phyloP scores from a whole-genome alignment of 2,797 vertebrate genomes.

The Sphenopsis melanotis region DNA sequence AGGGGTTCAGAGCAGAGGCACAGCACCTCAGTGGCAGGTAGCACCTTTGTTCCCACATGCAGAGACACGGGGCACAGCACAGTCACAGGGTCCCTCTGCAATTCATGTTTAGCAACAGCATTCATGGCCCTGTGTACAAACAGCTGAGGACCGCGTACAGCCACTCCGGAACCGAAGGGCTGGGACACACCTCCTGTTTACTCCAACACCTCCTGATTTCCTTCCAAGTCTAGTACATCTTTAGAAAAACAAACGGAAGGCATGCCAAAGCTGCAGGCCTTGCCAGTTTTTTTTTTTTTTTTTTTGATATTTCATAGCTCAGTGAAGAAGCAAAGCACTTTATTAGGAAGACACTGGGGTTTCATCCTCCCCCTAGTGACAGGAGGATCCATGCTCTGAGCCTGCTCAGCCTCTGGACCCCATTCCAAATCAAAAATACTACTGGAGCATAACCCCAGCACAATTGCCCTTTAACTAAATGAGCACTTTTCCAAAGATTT shows the following conservation, averaged over 20 bases:
- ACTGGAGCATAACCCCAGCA: accelerated
- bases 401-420: background rate
- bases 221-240: background rate
- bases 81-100: background rate
- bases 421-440: background rate
- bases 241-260: background rate
- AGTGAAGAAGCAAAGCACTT: background rate
- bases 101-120: accelerated
- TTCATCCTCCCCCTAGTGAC: slow-evolving; percentile 34
- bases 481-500: background rate
- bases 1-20: background rate
- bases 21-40: background rate
- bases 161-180: accelerated
- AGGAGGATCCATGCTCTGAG: background rate
- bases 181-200: background rate
- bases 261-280: background rate
- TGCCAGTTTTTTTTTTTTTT: background rate
- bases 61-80: background rate
- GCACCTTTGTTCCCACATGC: accelerated
- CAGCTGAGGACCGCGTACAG: accelerated
- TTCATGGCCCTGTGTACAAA: accelerated
- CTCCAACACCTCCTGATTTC: background rate
- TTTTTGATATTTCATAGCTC: background rate
- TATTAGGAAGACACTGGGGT: background rate
- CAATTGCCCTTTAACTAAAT: background rate